Base-by-base conservation (phyloP, 2,113 vertebrate species). In the Eleginops maclovinus region DNA sequence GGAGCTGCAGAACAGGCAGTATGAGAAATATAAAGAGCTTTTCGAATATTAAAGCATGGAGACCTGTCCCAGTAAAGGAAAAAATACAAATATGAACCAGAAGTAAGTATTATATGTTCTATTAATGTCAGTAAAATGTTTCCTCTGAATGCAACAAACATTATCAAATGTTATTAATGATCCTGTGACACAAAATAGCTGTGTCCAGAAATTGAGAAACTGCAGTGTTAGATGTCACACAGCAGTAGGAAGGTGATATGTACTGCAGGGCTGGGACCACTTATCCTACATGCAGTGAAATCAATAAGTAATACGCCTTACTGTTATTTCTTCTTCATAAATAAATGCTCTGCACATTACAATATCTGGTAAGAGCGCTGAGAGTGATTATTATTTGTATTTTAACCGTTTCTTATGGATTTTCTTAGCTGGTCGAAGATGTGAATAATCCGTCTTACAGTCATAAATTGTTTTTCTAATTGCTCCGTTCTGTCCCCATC, bases 261-360 rank as follows among this genome's bases (percentile, higher is more conserved):
- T 47, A 14, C 54, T 28, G 74, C 4, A 19, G 16, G 3, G 16
- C 50, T 58, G 64, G 28, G 31, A n/a, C 22, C 51, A 65, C 31
- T 70, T 75, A 72, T 53, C 0, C 9, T 61, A 55, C 62, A 72
- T 9, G 15, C 21, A 22, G 24, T 14, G 24, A 60, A 58, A 79
- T 70, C 75, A 70, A 70, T 53, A 65, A 12, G 12, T 63, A 56
- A 69, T 31, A 72, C n/a, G 36, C 47, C 51, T 5, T 17, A 17
- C 1, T 12, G 8, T 26, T 49, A 43, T 28, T 60, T 17, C 17
- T 62, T 16, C 19, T n/a, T 14, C 10, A 56, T 69, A 63, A 81
- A 70, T 63, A 50, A 63, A 22, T 63, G 9, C 50, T 51, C 60
- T 26, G 11, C 12, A 26, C 15, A 26, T 63, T 58, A 79, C n/a